Base-by-base conservation (phyloP, 2,113 vertebrate species). In the Upupa epops region DNA sequence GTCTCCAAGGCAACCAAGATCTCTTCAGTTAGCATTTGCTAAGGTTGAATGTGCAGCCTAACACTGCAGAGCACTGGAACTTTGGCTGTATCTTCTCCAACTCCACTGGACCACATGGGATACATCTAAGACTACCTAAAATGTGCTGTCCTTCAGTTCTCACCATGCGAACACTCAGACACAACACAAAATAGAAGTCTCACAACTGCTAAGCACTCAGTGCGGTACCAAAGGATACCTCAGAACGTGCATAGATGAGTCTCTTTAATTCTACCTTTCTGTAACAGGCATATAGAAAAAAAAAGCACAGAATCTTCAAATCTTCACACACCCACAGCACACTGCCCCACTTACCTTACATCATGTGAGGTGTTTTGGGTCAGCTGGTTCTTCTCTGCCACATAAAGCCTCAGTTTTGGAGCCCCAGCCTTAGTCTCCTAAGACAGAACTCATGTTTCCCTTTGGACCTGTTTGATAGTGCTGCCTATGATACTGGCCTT, bases 1-100 rank as follows among this genome's bases (percentile, higher is more conserved):
- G 19, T 59, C 74, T 89, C 91, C 86, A 68, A 81, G 76, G 65
- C 78, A 92, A 92, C 73, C 37, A 58, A n/a, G 29, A 84, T 26
- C 42, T 83, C 64, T 36, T 49, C 55, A 71, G 6, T 55, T 31
- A 91, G 52, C 51, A 54, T 14, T 42, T 69, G 56, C 13, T 71
- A 3, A 64, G 65, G 28, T 6, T 64, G 79, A 64, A 86, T 17
- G 15, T 6, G 37, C 32, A 52, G 54, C 19, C 83, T n/a, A 76
- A 31, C 29, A n/a, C 8, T 4, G 46, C 58, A 58, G 52, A 71
- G 56, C 55, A 19, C 45, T 8, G 48, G 29, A 25, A 49, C 45
- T 42, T 0, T 0, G 25, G 11, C 22, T 60, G 48, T 13, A 24
- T 20, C 64, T 60, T 20, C 64, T 60, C 68, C 52, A 78, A 8